A percentile compares a stretch with the other conserved stretches of the same genome.
Evolutionary conservation across 1,140 invertebrate genomes (phyloP).

Genomic region (Drosophila ogumai): DNA sequence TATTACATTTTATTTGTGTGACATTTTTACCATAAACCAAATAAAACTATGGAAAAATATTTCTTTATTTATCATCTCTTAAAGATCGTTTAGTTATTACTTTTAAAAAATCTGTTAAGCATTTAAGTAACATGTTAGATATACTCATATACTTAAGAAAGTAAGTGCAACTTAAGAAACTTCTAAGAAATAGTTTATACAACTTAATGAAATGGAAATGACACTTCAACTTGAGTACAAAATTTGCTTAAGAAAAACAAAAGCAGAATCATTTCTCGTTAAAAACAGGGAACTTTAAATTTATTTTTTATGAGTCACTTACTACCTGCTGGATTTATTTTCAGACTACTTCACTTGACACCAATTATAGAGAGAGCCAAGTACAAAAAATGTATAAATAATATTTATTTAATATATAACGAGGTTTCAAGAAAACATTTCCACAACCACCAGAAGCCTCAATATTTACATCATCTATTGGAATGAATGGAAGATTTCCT

Average conservation of each 20-base stretch:
- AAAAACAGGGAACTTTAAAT: neutral
- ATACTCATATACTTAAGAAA: neutral
- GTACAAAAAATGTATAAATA: neutral
- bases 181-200: neutral
- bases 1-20: neutral
- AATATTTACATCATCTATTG: neutral
- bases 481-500: conserved; percentile 6
- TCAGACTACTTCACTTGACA: conserved; percentile 10
- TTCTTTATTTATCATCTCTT: neutral
- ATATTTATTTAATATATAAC: neutral
- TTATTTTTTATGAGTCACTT: conserved; percentile 9
- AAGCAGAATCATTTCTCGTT: neutral
- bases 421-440: neutral
- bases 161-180: neutral
- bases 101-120: neutral
- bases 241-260: neutral
- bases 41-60: too few relatives aligned
- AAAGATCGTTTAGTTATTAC: neutral
- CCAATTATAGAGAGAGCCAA: conserved; percentile 4
- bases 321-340: conserved; percentile 3
- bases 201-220: neutral
- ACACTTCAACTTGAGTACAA: neutral
- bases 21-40: too few relatives aligned
- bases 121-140: neutral
- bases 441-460: conserved; percentile 1